Percentiles rank a stretch among this genome's conserved stretches.
These are phyloP conservation scores for Vidua chalybeata DNA, from an alignment of 2,113 vertebrate species.

Conservation along the genomic window DNA sequence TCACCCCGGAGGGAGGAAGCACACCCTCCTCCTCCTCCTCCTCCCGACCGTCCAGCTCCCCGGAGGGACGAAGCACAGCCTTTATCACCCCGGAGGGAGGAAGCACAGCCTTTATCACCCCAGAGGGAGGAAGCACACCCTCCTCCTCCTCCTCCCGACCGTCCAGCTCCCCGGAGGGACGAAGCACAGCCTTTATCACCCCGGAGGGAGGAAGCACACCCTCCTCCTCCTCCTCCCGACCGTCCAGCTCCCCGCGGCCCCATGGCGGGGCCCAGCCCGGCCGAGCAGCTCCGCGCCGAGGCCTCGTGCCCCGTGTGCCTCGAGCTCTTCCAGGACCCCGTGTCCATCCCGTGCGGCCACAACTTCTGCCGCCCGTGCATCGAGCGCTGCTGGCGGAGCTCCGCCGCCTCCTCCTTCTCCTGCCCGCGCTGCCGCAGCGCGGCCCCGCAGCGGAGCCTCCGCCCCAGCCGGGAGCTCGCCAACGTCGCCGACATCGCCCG, in stretches of 20 bases:
- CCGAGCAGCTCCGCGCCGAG: background rate
- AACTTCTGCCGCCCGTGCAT: conserved; percentile 47
- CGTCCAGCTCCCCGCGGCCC: too few relatives aligned
- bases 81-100: too few relatives aligned
- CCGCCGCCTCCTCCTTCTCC: background rate
- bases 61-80: too few relatives aligned
- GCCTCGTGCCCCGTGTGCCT: conserved; percentile 64
- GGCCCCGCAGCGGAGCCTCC: background rate
- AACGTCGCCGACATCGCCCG: background rate
- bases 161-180: too few relatives aligned
- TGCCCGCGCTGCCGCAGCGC: background rate
- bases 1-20: too few relatives aligned
- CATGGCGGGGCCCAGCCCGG: background rate
- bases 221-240: background rate
- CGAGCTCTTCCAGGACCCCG: conserved; percentile 49
- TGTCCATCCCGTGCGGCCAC: conserved; percentile 59
- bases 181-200: too few relatives aligned
- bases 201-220: too few relatives aligned
- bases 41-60: too few relatives aligned
- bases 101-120: too few relatives aligned
- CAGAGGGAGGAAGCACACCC: too few relatives aligned
- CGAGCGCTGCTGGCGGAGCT: background rate
- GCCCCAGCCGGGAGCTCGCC: background rate
- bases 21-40: too few relatives aligned
- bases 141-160: too few relatives aligned